Conservation (phyloP, 2,113 vertebrate species). For the Notothenia coriiceps region DNA sequence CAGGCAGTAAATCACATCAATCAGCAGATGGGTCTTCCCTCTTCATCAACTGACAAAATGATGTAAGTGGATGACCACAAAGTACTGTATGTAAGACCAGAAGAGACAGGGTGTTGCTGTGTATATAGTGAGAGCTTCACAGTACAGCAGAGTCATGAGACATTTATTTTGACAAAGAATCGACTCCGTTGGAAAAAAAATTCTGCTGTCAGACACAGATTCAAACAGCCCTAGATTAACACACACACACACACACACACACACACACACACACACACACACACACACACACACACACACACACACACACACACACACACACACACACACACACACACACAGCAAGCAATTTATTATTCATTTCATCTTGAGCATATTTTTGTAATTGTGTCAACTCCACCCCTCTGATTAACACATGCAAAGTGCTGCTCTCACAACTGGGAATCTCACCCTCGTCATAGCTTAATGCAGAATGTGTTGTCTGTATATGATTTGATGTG, state of each 20-base stretch:
- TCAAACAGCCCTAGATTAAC: constrained; percentile 5
- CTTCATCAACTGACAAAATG: constrained; percentile 58
- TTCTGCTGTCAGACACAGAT: constrained; percentile 6
- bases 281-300: too few relatives aligned
- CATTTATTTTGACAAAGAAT: neutral
- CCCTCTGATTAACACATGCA: constrained; percentile 13
- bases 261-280: too few relatives aligned
- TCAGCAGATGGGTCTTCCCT: constrained; percentile 38
- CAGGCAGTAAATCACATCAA: constrained; percentile 59
- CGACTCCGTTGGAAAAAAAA: neutral
- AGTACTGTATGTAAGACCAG: constrained; percentile 28
- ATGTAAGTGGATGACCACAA: constrained; percentile 60
- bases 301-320: too few relatives aligned
- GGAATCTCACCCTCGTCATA: neutral
- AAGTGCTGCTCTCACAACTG: constrained; percentile 4
- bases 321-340: too few relatives aligned
- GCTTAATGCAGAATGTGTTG: neutral
- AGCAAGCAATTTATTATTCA: constrained; percentile 26
- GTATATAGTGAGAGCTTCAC: constrained; percentile 1
- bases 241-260: too few relatives aligned
- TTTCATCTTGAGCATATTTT: constrained; percentile 17
- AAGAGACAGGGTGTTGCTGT: constrained; percentile 16
- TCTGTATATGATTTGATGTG: neutral
- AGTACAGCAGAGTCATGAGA: neutral
- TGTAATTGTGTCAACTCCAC: constrained; percentile 42